Conservation (phyloP, 2,888 invertebrate genomes). For the Lissonota sp. region DNA sequence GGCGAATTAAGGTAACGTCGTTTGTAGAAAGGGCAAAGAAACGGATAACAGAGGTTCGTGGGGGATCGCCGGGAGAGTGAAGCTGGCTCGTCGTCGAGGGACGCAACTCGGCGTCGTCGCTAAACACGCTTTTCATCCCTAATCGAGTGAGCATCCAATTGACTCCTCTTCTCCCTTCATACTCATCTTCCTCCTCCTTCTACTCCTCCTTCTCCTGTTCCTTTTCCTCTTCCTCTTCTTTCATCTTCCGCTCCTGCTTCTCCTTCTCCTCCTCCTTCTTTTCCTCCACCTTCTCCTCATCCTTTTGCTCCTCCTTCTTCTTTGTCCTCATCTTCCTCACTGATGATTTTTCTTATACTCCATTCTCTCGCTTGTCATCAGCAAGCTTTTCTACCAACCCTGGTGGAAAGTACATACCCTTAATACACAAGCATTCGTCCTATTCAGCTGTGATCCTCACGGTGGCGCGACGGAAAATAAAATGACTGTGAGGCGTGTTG, state of each 20-base stretch:
- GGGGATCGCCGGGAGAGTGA: too few relatives aligned
- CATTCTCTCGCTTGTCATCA: conserved; percentile 42
- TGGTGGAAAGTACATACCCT: neutral
- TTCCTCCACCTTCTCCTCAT: conserved; percentile 22
- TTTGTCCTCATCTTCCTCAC: neutral
- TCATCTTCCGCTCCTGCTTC: neutral
- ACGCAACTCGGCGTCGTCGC: conserved; percentile 34
- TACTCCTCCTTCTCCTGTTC: conserved; percentile 15
- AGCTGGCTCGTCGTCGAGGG: conserved; percentile 3
- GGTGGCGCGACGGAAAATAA: neutral
- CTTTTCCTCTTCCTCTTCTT: conserved; percentile 54
- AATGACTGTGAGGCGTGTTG: neutral
- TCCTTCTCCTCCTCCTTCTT: conserved; percentile 48
- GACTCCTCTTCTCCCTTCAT: conserved; percentile 60
- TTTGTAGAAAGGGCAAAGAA: conserved; percentile 61
- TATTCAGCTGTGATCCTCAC: conserved; percentile 30
- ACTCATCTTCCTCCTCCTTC: conserved; percentile 19
- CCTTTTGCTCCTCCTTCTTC: conserved; percentile 30
- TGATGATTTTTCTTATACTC: conserved; percentile 18
- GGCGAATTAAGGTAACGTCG: conserved; percentile 65
- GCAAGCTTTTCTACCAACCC: conserved; percentile 9
- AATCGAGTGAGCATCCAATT: conserved; percentile 67
- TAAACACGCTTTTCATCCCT: conserved; percentile 53
- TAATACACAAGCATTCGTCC: conserved; percentile 3
- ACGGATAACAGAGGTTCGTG: conserved; percentile 25